Conservation (phyloP, 2,797 vertebrate species). For the Tragopan temminckii region DNA sequence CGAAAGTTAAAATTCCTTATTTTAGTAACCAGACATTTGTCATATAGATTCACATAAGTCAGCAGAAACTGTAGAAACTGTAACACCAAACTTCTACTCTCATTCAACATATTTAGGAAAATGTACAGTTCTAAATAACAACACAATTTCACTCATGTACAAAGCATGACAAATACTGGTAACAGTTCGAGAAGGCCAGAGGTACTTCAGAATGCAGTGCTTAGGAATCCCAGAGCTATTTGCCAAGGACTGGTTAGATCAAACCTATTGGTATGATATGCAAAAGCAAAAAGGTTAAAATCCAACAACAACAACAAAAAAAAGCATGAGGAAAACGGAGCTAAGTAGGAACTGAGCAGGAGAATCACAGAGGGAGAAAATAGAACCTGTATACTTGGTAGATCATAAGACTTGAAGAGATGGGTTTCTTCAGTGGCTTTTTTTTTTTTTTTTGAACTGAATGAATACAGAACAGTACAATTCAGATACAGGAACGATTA, state of each 20-base stretch:
- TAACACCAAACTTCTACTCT: neutral
- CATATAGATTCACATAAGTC: neutral
- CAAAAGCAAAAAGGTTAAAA: conserved; percentile 45
- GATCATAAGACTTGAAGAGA: conserved; percentile 32
- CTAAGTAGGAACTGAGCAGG: neutral
- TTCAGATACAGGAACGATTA: conserved; percentile 81
- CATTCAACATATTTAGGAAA: neutral
- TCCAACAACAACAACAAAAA: conserved; percentile 3
- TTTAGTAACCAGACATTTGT: neutral
- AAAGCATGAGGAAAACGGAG: conserved; percentile 4
- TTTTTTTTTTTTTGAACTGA: conserved; percentile 56
- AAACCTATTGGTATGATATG: neutral
- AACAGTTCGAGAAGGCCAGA: conserved; percentile 13
- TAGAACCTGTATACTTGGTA: conserved; percentile 3
- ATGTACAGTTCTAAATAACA: neutral
- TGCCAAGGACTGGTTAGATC: conserved; percentile 25
- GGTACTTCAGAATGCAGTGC: neutral
- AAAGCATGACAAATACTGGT: neutral
- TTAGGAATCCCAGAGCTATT: conserved; percentile 25
- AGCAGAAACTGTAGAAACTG: neutral
- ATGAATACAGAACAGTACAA: conserved; percentile 78
- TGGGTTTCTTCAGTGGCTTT: neutral
- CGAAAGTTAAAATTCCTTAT: neutral
- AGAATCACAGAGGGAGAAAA: conserved; percentile 12
- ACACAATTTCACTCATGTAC: neutral